A percentile compares a stretch with the other conserved stretches of the same genome.
phyloP scores from a whole-genome alignment of 2,888 invertebrate genomes.

The Theretra japonica region DNA sequence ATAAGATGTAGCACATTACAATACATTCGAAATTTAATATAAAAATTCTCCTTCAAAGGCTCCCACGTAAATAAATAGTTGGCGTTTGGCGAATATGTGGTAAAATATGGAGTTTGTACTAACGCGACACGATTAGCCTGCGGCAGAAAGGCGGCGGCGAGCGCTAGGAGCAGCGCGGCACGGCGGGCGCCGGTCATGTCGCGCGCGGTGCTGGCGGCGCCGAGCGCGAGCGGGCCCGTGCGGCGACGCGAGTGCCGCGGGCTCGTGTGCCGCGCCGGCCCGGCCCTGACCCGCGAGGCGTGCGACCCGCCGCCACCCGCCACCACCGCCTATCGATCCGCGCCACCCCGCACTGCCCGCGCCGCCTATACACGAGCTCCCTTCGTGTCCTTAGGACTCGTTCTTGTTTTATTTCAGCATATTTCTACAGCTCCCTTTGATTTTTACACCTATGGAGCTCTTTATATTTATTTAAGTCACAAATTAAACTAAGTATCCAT shows the following conservation, averaged over 20 bases:
- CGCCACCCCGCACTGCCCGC: background rate
- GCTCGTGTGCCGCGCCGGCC: slow-evolving; percentile 32
- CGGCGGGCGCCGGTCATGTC: slow-evolving; percentile 57
- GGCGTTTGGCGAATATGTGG: too few relatives aligned
- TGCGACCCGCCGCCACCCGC: slow-evolving; percentile 5
- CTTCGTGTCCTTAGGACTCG: background rate
- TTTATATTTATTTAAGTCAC: too few relatives aligned
- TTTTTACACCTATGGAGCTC: too few relatives aligned
- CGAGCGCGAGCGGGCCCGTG: slow-evolving; percentile 35
- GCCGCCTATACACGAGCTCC: background rate
- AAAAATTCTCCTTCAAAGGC: background rate
- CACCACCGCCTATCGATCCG: slow-evolving; percentile 1
- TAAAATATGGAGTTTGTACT: slow-evolving; percentile 40
- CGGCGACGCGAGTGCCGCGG: slow-evolving; percentile 26
- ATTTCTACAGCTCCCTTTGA: too few relatives aligned
- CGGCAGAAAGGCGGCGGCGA: slow-evolving; percentile 56
- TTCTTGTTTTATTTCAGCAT: too few relatives aligned
- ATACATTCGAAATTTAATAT: background rate
- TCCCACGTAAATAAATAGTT: too few relatives aligned
- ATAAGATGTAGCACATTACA: background rate
- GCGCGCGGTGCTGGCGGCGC: slow-evolving; percentile 49
- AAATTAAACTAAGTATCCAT: too few relatives aligned
- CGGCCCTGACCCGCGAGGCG: slow-evolving; percentile 10
- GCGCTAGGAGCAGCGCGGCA: slow-evolving; percentile 57
- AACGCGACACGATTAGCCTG: slow-evolving; percentile 61